Evolutionary conservation across 2,113 vertebrate species (phyloP).

Genomic region (Paramisgurnus dabryanus): DNA sequence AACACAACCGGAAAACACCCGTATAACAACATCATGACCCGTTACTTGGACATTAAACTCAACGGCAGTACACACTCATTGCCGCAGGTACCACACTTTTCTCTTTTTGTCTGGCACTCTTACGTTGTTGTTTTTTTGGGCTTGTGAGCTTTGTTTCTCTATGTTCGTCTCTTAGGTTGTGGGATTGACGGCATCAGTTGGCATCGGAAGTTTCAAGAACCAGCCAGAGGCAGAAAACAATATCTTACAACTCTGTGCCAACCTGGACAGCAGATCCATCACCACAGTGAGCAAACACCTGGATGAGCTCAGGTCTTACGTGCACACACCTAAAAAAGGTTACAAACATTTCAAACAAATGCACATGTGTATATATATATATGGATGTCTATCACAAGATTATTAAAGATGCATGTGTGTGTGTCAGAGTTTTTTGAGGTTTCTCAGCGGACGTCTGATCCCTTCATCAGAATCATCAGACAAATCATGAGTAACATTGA

Average conservation of each 20-base stretch:
- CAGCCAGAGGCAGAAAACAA: constrained; percentile 57
- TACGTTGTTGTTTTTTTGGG: background rate
- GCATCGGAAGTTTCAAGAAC: constrained; percentile 72
- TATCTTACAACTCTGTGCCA: constrained; percentile 76
- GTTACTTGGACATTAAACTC: constrained; percentile 77
- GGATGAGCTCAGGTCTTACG: constrained; percentile 68
- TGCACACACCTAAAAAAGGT: constrained; percentile 75
- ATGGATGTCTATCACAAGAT: background rate
- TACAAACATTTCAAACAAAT: constrained; percentile 31
- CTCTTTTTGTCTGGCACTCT: background rate
- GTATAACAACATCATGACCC: constrained; percentile 79
- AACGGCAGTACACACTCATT: constrained; percentile 42
- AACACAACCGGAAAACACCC: constrained; percentile 79
- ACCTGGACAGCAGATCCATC: constrained; percentile 72
- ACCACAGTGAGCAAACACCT: constrained; percentile 74
- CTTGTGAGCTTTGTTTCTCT: background rate
- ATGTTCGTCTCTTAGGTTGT: constrained; percentile 67
- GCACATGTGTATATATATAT: background rate
- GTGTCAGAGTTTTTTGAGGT: constrained; percentile 68
- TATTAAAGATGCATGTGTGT: constrained; percentile 3
- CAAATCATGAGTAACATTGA: constrained; percentile 75
- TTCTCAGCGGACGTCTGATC: constrained; percentile 54
- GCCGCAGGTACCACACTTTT: constrained; percentile 28
- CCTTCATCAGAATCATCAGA: constrained; percentile 72
- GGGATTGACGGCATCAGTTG: constrained; percentile 80